Evolutionary conservation across 2,113 vertebrate genomes (phyloP).

Genomic region (Seriola quinqueradiata): DNA sequence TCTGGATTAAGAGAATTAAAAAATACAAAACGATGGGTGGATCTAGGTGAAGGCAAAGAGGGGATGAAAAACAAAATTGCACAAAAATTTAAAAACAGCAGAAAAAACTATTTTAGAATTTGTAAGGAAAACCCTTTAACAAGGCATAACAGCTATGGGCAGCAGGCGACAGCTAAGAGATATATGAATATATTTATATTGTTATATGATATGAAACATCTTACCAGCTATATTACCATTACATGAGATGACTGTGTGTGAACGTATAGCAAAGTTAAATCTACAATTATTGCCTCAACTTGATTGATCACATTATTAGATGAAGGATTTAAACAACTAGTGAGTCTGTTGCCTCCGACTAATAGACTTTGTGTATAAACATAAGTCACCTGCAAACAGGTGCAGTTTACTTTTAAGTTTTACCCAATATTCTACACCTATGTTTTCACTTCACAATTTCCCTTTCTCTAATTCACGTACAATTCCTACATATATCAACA

Average conservation of each 20-base stretch:
- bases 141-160: too few species aligned
- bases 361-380: too few species aligned
- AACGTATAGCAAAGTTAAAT: too few species aligned
- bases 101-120: neutral
- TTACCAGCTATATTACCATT: too few species aligned
- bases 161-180: too few species aligned
- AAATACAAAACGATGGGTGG: constrained; percentile 3
- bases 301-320: neutral
- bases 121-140: neutral
- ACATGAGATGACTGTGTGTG: too few species aligned
- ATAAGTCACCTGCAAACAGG: too few species aligned
- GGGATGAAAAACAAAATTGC: neutral
- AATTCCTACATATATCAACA: neutral
- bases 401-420: too few species aligned
- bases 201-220: too few species aligned
- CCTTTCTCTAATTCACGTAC: neutral
- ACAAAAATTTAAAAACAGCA: neutral
- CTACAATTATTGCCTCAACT: neutral
- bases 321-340: neutral
- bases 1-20: constrained; percentile 55
- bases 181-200: too few species aligned
- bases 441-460: neutral
- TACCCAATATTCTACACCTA: neutral
- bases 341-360: too few species aligned
- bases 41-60: neutral